phyloP scores from a whole-genome alignment of 1,140 invertebrate genomes.

The Drosophila bipectinata region DNA sequence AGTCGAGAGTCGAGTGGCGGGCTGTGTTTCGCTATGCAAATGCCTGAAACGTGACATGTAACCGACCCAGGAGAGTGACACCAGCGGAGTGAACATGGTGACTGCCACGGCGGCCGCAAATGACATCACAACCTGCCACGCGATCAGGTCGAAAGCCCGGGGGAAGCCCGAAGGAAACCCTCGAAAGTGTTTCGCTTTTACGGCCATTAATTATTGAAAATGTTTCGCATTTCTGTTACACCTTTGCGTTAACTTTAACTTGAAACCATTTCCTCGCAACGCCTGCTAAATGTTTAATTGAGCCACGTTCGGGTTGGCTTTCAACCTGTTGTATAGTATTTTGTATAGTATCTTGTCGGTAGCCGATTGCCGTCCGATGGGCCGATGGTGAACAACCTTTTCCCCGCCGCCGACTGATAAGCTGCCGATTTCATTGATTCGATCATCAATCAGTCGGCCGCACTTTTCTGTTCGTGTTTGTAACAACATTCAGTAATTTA shows the following conservation, averaged over 20 bases:
- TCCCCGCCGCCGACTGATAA: conserved; percentile 27
- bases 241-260: conserved; percentile 69
- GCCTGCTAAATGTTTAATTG: conserved; percentile 56
- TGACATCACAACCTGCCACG: conserved; percentile 42
- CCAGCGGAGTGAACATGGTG: background rate
- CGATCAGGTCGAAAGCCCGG: conserved; percentile 11
- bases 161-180: conserved; percentile 5
- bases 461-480: conserved; percentile 34
- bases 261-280: conserved; percentile 62
- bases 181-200: conserved; percentile 51
- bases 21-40: conserved; percentile 60
- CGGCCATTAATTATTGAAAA: conserved; percentile 48
- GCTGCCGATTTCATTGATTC: conserved; percentile 40
- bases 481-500: conserved; percentile 23
- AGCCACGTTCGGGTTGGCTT: conserved; percentile 54
- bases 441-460: conserved; percentile 48
- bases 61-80: conserved; percentile 28
- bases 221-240: conserved; percentile 48
- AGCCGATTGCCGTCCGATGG: conserved; percentile 2
- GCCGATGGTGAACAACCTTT: conserved; percentile 45
- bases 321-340: conserved; percentile 58
- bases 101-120: conserved; percentile 40
- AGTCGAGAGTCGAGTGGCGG: conserved; percentile 5
- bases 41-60: conserved; percentile 73
- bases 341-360: conserved; percentile 9